Evolutionary conservation across 2,113 vertebrate species (phyloP), one percentile per base, ranked within the genome.

Genomic region (Ptychochromis oligacanthus): DNA sequence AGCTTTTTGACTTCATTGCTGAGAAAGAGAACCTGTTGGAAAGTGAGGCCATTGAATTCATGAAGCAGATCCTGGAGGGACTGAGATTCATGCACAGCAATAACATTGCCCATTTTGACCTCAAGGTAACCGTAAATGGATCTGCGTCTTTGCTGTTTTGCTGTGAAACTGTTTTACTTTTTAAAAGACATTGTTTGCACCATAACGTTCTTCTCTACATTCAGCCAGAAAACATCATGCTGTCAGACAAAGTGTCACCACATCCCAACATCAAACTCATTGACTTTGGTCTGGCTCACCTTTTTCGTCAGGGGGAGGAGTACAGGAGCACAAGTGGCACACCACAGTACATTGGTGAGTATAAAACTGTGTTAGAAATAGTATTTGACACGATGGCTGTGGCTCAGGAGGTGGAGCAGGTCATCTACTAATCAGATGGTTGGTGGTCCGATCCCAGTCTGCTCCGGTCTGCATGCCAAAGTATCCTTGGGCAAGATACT

Each of bases 1-100:
- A 98, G 46, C 89, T 98, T 65, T 97, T 97, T 5, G 96, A 97
- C 91, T 97, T 96, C 91, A 96, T 96, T 0, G 96, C 96, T 1
- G 95, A 95, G 88, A 97, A 97, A 91, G 96, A 97, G 82, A 90
- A 77, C 26, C 93, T 96, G 79, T 79, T 91, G 0, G 96, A 98
- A 92, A 95, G 91, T 0, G 95, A 96, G 38, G 95, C 96, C 81
- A 95, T 96, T 3, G 85, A 91, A 64, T 97, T 96, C 89, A 89
- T 97, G 87, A 91, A 76, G 56, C 96, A 97, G 93, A 95, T 97
- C 76, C 95, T 97, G 40, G 28, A 89, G 1, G 95, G 92, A 8
- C 91, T 97, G 36, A 55, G 75, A 36, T 96, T 96, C 81, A 90
- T 96, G 88, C 94, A 96, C 31, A 36, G 84, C 82, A 94, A 76